These are phyloP conservation scores for Watsonalla binaria DNA, from an alignment of 2,888 invertebrate species.

Conservation along the genomic window DNA sequence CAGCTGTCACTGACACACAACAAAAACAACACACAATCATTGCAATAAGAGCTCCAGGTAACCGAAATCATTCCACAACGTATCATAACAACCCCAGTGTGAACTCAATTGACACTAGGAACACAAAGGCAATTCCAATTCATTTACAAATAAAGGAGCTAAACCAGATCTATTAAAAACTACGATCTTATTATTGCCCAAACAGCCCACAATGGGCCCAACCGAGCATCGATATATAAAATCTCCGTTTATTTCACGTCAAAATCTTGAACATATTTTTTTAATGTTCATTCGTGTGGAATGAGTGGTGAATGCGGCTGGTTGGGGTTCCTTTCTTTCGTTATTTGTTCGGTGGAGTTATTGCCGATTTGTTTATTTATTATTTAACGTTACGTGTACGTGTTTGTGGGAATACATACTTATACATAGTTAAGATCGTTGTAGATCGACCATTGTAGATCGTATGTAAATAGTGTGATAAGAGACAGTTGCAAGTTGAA, in stretches of 20 bases:
- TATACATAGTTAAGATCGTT: too few species aligned
- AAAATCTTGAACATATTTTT: constrained; percentile 35
- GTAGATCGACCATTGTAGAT: too few species aligned
- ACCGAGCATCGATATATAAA: constrained; percentile 43
- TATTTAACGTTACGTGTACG: too few species aligned
- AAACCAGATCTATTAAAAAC: background rate
- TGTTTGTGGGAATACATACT: too few species aligned
- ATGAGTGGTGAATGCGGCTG: constrained; percentile 40
- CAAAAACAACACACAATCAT: too few species aligned
- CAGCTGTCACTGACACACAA: too few species aligned
- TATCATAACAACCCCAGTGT: background rate
- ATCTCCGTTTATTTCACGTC: constrained; percentile 32
- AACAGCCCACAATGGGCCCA: constrained; percentile 30
- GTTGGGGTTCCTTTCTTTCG: constrained; percentile 6
- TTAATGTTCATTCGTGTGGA: constrained; percentile 36
- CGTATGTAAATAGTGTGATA: too few species aligned
- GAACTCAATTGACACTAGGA: background rate
- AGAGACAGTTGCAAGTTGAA: too few species aligned
- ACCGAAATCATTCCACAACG: too few species aligned
- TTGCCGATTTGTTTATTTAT: background rate
- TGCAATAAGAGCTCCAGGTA: too few species aligned
- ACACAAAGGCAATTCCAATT: background rate
- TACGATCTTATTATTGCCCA: constrained; percentile 2
- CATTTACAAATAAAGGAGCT: background rate
- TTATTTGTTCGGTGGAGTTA: background rate